Percentiles rank a stretch among this genome's conserved stretches.
phyloP scores from a whole-genome alignment of 2,888 invertebrate species.

The Helicoverpa assulta region DNA sequence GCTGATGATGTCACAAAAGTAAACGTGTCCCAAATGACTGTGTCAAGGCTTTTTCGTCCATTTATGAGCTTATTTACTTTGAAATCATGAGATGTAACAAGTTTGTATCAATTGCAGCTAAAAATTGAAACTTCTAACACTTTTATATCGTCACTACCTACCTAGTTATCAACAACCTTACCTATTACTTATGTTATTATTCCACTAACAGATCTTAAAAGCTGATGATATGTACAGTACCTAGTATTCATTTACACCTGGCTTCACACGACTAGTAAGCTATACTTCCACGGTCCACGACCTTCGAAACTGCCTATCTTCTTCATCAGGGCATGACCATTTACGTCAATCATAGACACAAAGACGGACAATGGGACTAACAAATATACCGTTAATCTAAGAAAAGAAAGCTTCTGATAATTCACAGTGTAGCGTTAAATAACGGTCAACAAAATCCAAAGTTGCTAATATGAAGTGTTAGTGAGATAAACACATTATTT shows the following conservation, averaged over 20 bases:
- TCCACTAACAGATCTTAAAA: not conserved
- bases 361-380: slow-evolving; percentile 1
- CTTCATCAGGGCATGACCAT: not conserved
- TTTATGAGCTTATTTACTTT: slow-evolving; percentile 7
- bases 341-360: not conserved
- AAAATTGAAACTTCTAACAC: slow-evolving; percentile 22
- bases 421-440: slow-evolving; percentile 32
- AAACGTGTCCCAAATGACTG: slow-evolving; percentile 18
- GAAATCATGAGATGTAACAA: slow-evolving; percentile 9
- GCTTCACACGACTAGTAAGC: not conserved
- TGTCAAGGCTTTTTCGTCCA: slow-evolving; percentile 36
- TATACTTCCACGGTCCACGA: not conserved
- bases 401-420: slow-evolving; percentile 29
- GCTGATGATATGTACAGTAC: not conserved
- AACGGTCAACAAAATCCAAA: slow-evolving; percentile 16
- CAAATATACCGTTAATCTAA: slow-evolving; percentile 24
- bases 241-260: not conserved
- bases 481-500: slow-evolving; percentile 15
- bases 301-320: not conserved
- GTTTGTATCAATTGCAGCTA: slow-evolving; percentile 22
- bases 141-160: too few relatives aligned
- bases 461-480: slow-evolving; percentile 12
- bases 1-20: slow-evolving; percentile 9
- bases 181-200: slow-evolving; percentile 1
- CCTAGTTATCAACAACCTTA: not conserved